A percentile compares a stretch with the other conserved stretches of the same genome.
Evolutionary conservation across 2,888 invertebrate species (phyloP).

Genomic region (Hylaea fasciaria): DNA sequence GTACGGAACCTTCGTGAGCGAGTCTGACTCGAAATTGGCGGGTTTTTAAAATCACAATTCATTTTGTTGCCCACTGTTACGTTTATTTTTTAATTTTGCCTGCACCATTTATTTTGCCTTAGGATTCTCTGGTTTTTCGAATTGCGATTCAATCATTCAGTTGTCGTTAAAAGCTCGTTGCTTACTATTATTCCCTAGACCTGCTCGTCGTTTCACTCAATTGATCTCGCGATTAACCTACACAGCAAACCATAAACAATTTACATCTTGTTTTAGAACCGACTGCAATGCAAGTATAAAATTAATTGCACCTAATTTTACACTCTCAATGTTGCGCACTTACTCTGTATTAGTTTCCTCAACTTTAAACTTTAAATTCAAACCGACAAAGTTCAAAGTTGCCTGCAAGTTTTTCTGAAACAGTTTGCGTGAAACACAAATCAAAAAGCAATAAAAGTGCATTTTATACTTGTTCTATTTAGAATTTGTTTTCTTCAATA

Average conservation of each 20-base stretch:
- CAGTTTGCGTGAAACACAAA: constrained; percentile 67
- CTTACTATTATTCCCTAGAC: too few species aligned
- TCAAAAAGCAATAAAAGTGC: constrained; percentile 72
- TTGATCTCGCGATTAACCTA: not conserved
- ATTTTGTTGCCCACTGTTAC: too few species aligned
- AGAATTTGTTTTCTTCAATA: constrained; percentile 72
- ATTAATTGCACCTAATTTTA: constrained; percentile 34
- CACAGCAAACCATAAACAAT: constrained; percentile 19
- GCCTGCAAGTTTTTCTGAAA: constrained; percentile 12
- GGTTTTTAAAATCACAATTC: too few species aligned
- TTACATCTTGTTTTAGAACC: constrained; percentile 11
- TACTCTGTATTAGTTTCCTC: not conserved
- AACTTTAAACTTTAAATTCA: constrained; percentile 4
- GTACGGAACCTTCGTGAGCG: too few species aligned
- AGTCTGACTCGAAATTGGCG: too few species aligned
- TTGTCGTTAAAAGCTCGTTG: too few species aligned
- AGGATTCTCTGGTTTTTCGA: too few species aligned
- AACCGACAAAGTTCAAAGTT: constrained; percentile 10
- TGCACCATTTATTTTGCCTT: too few species aligned
- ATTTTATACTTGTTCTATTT: constrained; percentile 71
- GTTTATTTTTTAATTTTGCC: too few species aligned
- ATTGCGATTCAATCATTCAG: too few species aligned
- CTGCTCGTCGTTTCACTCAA: too few species aligned
- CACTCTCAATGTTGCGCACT: constrained; percentile 17
- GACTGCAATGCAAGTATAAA: constrained; percentile 23